Conservation (phyloP, 1,140 invertebrate species). For the Anastrepha ludens region DNA sequence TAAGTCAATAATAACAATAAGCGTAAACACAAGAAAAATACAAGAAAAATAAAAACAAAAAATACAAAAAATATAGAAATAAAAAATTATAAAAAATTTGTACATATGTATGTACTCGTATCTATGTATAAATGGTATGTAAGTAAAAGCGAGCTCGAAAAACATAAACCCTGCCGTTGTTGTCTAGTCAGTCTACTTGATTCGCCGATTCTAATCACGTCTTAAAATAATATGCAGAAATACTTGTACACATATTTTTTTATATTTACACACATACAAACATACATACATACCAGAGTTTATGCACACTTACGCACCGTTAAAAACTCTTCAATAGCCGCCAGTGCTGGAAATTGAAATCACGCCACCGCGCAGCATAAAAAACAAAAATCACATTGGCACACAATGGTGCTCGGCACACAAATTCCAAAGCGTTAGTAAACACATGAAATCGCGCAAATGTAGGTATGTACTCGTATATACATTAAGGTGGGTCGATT, state of each 20-base stretch:
- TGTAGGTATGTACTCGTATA: not conserved
- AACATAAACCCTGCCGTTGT: not conserved
- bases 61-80: not conserved
- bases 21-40: not conserved
- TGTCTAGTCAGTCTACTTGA: not conserved
- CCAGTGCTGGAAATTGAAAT: not conserved
- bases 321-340: not conserved
- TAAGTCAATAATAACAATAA: not conserved
- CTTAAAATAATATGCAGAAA: not conserved
- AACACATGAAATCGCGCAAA: not conserved
- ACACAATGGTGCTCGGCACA: not conserved
- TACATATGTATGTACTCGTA: no score
- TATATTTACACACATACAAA: not conserved
- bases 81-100: not conserved
- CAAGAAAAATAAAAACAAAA: not conserved
- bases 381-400: not conserved
- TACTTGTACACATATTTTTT: not conserved
- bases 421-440: constrained; percentile 2
- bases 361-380: not conserved
- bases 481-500: not conserved
- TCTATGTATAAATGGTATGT: no score
- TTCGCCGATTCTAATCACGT: constrained; percentile 1
- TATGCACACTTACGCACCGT: not conserved
- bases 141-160: not conserved
- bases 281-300: no score